Percentiles rank a stretch among this genome's conserved stretches.
These are phyloP conservation scores for Tachystola acroxantha DNA, from an alignment of 2,888 invertebrate genomes.

Conservation along the genomic window DNA sequence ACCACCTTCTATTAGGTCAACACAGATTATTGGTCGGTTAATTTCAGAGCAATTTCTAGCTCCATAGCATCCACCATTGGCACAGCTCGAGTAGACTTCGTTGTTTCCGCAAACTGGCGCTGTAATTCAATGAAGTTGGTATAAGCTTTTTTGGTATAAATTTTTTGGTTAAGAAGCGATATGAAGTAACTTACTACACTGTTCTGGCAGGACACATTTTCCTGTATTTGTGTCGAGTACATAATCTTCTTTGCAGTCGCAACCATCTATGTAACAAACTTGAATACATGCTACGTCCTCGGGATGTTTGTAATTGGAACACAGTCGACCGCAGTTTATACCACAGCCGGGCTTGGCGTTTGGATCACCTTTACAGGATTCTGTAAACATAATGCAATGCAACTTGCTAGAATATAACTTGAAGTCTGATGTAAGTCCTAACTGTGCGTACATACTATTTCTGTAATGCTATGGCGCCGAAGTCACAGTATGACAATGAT, in stretches of 20 bases:
- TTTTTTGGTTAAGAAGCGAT: neutral
- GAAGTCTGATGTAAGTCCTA: too few species aligned
- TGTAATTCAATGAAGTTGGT: conserved; percentile 4
- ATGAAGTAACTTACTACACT: neutral
- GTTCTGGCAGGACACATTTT: neutral
- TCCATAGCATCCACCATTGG: conserved; percentile 21
- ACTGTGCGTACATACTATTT: too few species aligned
- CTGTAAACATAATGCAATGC: conserved; percentile 1
- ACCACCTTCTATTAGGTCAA: conserved; percentile 10
- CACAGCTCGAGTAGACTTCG: conserved; percentile 19
- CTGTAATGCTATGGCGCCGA: too few species aligned
- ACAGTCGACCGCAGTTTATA: conserved; percentile 17
- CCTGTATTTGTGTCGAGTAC: conserved; percentile 8
- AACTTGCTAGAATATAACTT: neutral
- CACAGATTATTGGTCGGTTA: conserved; percentile 12
- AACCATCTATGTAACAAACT: conserved; percentile 14
- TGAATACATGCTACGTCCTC: neutral
- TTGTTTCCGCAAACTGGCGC: conserved; percentile 17
- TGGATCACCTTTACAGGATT: conserved; percentile 16
- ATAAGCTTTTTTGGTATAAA: too few species aligned
- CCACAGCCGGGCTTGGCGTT: conserved; percentile 21
- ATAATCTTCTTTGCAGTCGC: conserved; percentile 17
- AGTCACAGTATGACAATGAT: too few species aligned
- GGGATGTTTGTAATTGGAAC: conserved; percentile 11
- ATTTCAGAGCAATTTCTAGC: conserved; percentile 10